phyloP scores from a whole-genome alignment of 2,113 vertebrate genomes.

The Nipponia nippon region DNA sequence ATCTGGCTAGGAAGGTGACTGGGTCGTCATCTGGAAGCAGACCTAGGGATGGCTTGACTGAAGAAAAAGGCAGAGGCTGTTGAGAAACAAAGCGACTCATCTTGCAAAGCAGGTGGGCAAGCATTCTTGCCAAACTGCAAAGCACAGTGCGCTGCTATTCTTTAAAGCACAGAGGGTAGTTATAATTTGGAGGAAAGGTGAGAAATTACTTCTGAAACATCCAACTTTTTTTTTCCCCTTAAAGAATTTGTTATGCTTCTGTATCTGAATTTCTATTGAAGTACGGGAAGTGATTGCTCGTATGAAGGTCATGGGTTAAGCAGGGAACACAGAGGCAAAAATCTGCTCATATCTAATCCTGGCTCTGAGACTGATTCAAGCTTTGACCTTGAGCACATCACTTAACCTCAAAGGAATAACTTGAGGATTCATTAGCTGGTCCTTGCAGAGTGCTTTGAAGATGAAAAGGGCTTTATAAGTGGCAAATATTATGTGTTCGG shows the following conservation, averaged over 20 bases:
- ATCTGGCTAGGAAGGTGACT: neutral
- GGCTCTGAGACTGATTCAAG: neutral
- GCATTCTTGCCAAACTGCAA: neutral
- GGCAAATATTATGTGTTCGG: slow-evolving; percentile 8
- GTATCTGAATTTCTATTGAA: neutral
- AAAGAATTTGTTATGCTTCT: neutral
- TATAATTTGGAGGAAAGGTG: neutral
- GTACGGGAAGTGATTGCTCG: neutral
- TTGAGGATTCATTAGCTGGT: slow-evolving; percentile 33
- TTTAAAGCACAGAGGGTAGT: neutral
- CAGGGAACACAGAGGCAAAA: neutral
- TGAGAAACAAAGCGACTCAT: neutral
- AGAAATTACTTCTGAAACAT: neutral
- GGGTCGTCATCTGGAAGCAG: neutral
- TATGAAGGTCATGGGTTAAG: neutral
- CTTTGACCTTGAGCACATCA: slow-evolving; percentile 45
- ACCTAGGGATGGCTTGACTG: neutral
- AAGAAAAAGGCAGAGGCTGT: neutral
- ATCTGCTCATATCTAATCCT: slow-evolving; percentile 1
- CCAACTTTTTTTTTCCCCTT: neutral
- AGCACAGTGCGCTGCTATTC: neutral
- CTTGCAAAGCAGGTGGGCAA: neutral
- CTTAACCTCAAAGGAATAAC: slow-evolving; percentile 39
- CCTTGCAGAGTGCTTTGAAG: slow-evolving; percentile 28
- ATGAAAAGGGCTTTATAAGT: slow-evolving; percentile 40